These are phyloP conservation scores for Malurus alboscapulatus DNA, from an alignment of 2,113 vertebrate species.

Conservation along the genomic window DNA sequence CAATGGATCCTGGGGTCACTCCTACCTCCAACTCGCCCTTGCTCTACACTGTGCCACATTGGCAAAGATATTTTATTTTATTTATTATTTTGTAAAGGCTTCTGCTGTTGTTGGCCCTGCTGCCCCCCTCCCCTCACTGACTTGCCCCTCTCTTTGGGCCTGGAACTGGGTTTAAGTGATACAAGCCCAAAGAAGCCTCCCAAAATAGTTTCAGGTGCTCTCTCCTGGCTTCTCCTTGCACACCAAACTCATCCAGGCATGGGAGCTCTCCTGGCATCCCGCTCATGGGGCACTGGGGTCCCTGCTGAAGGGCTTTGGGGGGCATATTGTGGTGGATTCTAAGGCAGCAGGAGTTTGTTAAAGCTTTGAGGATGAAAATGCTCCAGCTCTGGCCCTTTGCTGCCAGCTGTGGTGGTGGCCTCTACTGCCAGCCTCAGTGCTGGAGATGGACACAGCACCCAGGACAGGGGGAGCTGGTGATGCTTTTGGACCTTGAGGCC, in stretches of 20 bases:
- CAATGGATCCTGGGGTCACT: neutral
- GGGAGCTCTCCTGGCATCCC: neutral
- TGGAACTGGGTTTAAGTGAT: neutral
- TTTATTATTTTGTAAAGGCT: neutral
- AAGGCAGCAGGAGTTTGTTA: neutral
- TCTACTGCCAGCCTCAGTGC: neutral
- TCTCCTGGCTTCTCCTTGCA: neutral
- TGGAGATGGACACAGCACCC: neutral
- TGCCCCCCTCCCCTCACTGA: neutral
- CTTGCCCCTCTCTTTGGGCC: neutral
- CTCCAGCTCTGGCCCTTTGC: neutral
- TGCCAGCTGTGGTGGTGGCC: neutral
- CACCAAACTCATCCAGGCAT: rapidly evolving
- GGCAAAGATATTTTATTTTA: neutral
- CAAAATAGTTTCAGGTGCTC: neutral
- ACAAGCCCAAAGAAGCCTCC: neutral
- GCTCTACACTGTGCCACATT: neutral
- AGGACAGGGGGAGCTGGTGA: neutral
- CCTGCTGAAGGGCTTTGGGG: neutral
- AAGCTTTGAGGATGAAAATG: neutral
- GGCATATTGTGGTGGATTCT: neutral
- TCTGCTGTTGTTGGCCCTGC: neutral
- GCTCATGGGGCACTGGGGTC: neutral
- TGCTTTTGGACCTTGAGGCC: neutral
- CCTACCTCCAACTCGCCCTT: neutral